Evolutionary conservation across 2,797 vertebrate species (phyloP).

Genomic region (Tympanoctomys barrerae): DNA sequence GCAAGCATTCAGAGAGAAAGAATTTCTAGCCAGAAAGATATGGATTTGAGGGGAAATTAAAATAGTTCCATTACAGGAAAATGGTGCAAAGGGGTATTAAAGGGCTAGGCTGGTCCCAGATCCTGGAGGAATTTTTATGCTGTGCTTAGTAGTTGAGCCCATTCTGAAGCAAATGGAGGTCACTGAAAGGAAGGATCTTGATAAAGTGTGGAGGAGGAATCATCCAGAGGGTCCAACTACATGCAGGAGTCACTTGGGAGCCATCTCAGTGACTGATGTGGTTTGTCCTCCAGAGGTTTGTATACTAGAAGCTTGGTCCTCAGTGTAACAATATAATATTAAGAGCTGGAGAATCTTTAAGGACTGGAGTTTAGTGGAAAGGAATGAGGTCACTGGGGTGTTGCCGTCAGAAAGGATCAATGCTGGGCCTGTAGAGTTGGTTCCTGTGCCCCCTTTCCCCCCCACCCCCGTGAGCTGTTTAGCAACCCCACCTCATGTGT

Average conservation of each 20-base stretch:
- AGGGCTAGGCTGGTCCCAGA: not conserved
- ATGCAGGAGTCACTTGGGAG: not conserved
- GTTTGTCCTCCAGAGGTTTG: not conserved
- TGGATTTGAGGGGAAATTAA: not conserved
- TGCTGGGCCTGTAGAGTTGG: not conserved
- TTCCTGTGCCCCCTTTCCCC: not conserved
- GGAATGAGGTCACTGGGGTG: not conserved
- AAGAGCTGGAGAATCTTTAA: not conserved
- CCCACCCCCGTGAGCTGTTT: too few species aligned
- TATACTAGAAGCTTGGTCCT: not conserved
- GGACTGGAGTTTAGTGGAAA: not conserved
- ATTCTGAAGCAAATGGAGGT: not conserved
- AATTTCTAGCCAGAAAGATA: conserved; percentile 27
- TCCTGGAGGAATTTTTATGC: not conserved
- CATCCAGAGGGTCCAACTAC: not conserved
- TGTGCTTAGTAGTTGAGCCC: not conserved
- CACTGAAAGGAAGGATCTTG: not conserved
- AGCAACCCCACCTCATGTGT: too few species aligned
- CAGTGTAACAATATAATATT: not conserved
- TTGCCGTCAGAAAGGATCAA: not conserved
- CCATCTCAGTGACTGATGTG: not conserved
- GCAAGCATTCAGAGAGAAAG: not conserved
- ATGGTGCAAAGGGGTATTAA: not conserved
- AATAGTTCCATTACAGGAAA: not conserved
- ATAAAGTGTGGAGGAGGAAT: not conserved